Percentiles rank a stretch among this genome's conserved stretches.
These are phyloP conservation scores for Drosophila melanogaster DNA, from an alignment of 1,140 invertebrate species.

Conservation along the genomic window Release_6_plus_ISO1_MT NT_033777.3:30031001-30031500, in stretches of 20 bases:
- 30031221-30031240: constrained; percentile 92
- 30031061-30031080: no score
- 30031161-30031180: constrained; percentile 94
- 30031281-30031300: constrained; percentile 94
- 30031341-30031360: constrained; percentile 86
- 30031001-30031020: constrained; percentile 84
- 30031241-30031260: constrained; percentile 90
- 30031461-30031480: constrained; percentile 89
- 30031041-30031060: constrained; percentile 67
- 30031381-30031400: no score
- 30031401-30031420: constrained; percentile 21
- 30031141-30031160: constrained; percentile 90
- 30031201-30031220: constrained; percentile 94
- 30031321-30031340: constrained; percentile 92
- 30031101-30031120: constrained; percentile 78
- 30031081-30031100: background rate
- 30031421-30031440: constrained; percentile 93
- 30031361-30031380: no score
- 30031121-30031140: constrained; percentile 84
- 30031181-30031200: constrained; percentile 92
- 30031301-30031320: constrained; percentile 89
- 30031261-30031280: constrained; percentile 96
- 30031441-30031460: constrained; percentile 92
- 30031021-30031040: constrained; percentile 84
- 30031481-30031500: constrained; percentile 87